A percentile compares a stretch with the other conserved stretches of the same genome.
Evolutionary conservation across 1,140 invertebrate genomes (phyloP).

Genomic region (Dreissena polymorpha): DNA sequence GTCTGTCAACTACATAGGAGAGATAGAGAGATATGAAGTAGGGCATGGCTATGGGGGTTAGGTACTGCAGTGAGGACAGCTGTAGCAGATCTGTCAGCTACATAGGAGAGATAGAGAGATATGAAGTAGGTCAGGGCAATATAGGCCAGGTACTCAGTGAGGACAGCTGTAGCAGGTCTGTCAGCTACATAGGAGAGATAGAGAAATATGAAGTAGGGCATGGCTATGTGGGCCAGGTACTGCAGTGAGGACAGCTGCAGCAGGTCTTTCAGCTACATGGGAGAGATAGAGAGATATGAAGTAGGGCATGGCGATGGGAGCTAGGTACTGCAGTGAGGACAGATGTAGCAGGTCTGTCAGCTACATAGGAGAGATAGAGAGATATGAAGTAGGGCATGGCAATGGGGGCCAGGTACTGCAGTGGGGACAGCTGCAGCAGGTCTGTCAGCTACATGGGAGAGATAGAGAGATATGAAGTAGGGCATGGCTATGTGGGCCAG

Average conservation of each 20-base stretch:
- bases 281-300: no score
- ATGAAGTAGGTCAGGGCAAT: no score
- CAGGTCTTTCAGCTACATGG: conserved; percentile 60
- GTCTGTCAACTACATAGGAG: no score
- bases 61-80: conserved; percentile 54
- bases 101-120: no score
- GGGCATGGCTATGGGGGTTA: conserved; percentile 62
- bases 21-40: neutral
- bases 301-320: no score
- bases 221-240: conserved; percentile 61
- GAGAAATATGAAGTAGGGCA: conserved; percentile 22
- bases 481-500: conserved; percentile 61
- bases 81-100: conserved; percentile 67
- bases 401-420: conserved; percentile 60
- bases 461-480: conserved; percentile 6
- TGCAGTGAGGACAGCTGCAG: conserved; percentile 62
- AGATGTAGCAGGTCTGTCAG: no score
- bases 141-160: no score
- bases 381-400: conserved; percentile 50
- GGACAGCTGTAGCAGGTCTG: no score
- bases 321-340: no score
- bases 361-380: no score
- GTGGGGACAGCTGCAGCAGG: conserved; percentile 60
- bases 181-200: no score
- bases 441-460: conserved; percentile 56